Conservation (phyloP, 2,888 invertebrate species). For the Polydrusus tereticollis region DNA sequence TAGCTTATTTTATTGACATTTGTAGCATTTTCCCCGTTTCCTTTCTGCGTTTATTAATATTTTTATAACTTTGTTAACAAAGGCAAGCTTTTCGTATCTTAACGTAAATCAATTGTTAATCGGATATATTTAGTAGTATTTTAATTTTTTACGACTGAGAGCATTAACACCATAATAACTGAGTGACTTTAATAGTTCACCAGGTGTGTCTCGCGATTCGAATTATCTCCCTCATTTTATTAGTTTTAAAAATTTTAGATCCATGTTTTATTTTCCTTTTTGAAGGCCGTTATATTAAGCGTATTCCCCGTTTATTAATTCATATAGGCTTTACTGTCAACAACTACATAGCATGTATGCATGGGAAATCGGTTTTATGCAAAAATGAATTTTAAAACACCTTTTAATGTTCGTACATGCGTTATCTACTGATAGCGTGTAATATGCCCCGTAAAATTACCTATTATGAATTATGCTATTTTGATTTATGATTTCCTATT, state of each 20-base stretch:
- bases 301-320: constrained; percentile 47
- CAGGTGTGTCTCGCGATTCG: constrained; percentile 42
- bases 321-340: constrained; percentile 45
- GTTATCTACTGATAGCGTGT: constrained; percentile 43
- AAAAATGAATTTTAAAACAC: constrained; percentile 47
- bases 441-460: constrained; percentile 33
- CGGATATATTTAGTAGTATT: constrained; percentile 40
- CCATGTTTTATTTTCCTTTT: constrained; percentile 45
- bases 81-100: constrained; percentile 23
- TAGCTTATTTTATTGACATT: constrained; percentile 8
- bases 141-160: constrained; percentile 40
- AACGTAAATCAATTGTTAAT: constrained; percentile 39
- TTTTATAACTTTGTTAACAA: constrained; percentile 21
- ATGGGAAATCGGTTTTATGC: constrained; percentile 44
- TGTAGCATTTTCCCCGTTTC: constrained; percentile 1
- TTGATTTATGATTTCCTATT: constrained; percentile 2
- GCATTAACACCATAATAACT: constrained; percentile 39
- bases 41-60: constrained; percentile 20
- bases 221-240: constrained; percentile 47
- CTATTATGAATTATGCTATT: constrained; percentile 13
- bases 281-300: constrained; percentile 42
- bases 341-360: constrained; percentile 39
- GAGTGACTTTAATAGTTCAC: constrained; percentile 42
- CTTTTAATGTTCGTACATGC: constrained; percentile 43
- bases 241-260: constrained; percentile 44